phyloP scores from a whole-genome alignment of 2,888 invertebrate species.

The Amblyjoppa proteus region DNA sequence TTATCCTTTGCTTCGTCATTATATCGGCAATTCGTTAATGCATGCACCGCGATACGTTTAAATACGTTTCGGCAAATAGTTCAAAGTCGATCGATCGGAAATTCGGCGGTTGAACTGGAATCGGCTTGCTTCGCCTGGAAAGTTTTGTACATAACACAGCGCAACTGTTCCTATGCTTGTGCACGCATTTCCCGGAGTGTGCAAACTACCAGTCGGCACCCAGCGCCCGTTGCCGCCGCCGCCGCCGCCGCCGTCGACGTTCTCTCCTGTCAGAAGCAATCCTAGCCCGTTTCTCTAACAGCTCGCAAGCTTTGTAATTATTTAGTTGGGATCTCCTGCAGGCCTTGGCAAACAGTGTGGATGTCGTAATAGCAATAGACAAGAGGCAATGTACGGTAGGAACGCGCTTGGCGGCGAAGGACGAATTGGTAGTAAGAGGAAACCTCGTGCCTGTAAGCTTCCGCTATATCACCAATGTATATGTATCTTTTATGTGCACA shows the following conservation, averaged over 20 bases:
- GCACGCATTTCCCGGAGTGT: conserved; percentile 45
- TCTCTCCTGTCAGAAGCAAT: conserved; percentile 66
- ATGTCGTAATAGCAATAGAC: conserved; percentile 68
- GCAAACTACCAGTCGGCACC: conserved; percentile 1
- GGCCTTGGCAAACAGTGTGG: conserved; percentile 68
- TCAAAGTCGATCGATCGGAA: neutral
- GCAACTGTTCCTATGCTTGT: conserved; percentile 14
- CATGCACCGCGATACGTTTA: too few relatives aligned
- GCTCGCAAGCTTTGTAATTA: conserved; percentile 69
- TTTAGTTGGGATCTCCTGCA: conserved; percentile 68
- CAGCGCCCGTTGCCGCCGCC: neutral
- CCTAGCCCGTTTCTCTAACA: conserved; percentile 66
- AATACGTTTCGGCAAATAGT: neutral
- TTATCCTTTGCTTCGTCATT: too few relatives aligned
- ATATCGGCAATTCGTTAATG: too few relatives aligned
- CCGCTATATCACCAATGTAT: neutral
- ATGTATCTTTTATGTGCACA: neutral
- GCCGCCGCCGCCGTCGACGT: conserved; percentile 3
- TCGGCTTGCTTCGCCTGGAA: neutral
- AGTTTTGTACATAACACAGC: neutral
- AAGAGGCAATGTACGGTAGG: conserved; percentile 46
- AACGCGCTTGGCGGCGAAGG: conserved; percentile 32
- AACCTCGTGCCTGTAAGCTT: neutral
- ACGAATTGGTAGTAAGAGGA: conserved; percentile 12
- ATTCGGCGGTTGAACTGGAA: neutral